phyloP scores from a whole-genome alignment of 2,797 vertebrate species.

The Thripadectes ignobilis region DNA sequence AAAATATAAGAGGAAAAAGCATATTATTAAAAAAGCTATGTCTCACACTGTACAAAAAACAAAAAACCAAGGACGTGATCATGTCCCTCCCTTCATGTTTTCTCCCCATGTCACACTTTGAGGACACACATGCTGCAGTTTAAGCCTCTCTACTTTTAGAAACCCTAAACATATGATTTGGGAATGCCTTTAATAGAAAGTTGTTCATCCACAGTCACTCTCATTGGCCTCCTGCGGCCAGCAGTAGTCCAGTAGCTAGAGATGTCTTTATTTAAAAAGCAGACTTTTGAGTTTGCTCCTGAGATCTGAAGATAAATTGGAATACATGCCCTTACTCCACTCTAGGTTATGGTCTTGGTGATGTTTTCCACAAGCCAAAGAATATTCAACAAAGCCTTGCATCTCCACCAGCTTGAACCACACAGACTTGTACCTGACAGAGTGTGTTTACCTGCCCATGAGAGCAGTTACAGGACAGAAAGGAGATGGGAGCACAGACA shows the following conservation, averaged over 20 bases:
- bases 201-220: neutral
- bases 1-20: neutral
- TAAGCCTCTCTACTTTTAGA: neutral
- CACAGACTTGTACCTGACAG: neutral
- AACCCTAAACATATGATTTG: neutral
- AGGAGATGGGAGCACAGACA: neutral
- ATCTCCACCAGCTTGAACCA: neutral
- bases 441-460: rapidly evolving
- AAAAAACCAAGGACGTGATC: neutral
- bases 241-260: neutral
- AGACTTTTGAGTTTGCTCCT: neutral
- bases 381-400: neutral
- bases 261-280: neutral
- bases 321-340: neutral
- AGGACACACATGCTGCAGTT: neutral
- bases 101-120: neutral
- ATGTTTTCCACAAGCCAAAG: neutral
- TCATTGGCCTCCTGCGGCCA: neutral
- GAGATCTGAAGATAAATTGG: neutral
- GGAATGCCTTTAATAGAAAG: neutral
- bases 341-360: neutral
- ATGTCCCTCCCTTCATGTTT: neutral
- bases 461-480: neutral
- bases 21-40: rapidly evolving
- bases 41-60: neutral